Percentiles rank a stretch among this genome's conserved stretches.
phyloP scores from a whole-genome alignment of 2,113 vertebrate genomes.

The Equus przewalskii region DNA sequence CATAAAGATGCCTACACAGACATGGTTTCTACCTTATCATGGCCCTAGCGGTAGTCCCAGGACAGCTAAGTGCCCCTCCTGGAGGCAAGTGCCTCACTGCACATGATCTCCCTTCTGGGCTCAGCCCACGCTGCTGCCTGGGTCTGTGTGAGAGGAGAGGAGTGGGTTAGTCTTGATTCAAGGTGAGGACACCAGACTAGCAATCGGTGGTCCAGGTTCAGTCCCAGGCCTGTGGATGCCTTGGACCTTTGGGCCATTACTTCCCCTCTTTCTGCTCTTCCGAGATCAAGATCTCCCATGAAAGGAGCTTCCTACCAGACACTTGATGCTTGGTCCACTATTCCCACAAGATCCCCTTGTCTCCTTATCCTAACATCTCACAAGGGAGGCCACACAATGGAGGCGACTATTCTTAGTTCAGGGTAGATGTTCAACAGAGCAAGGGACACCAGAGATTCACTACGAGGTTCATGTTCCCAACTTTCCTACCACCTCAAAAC shows the following conservation, averaged over 20 bases:
- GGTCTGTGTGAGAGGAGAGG: not conserved
- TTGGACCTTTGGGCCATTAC: not conserved
- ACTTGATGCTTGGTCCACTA: not conserved
- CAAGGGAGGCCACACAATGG: not conserved
- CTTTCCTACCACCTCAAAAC: not conserved
- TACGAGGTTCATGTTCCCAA: not conserved
- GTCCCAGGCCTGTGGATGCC: not conserved
- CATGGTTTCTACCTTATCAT: not conserved
- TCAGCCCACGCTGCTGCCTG: not conserved
- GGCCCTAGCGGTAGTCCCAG: not conserved
- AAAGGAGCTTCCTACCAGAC: not conserved
- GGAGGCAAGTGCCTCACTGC: not conserved
- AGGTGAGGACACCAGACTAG: not conserved
- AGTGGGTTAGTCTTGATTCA: not conserved
- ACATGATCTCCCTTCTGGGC: not conserved
- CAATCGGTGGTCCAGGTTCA: not conserved
- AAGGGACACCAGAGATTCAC: not conserved
- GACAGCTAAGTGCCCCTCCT: not conserved
- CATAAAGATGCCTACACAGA: not conserved
- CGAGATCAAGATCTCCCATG: not conserved
- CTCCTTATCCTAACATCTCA: not conserved
- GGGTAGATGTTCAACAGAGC: not conserved
- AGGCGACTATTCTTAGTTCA: not conserved
- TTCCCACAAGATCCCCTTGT: rapidly evolving
- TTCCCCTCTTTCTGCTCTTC: not conserved